Percentiles rank a stretch among this genome's conserved stretches.
Evolutionary conservation across 2,797 vertebrate species (phyloP).

Genomic region (Uromys caudimaculatus): DNA sequence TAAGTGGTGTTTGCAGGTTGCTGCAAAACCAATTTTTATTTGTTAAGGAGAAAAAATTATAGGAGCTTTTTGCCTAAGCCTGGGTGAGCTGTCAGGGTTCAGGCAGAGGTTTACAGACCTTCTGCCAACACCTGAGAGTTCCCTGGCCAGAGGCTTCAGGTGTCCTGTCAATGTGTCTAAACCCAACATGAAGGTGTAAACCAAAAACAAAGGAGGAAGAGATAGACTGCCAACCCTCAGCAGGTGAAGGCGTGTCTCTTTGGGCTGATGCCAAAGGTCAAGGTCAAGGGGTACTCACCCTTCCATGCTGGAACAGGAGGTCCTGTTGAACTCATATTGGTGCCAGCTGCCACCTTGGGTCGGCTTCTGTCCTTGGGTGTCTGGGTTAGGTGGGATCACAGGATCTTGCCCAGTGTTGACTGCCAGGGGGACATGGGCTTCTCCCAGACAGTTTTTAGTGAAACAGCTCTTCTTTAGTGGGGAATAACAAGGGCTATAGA

Average conservation of each 20-base stretch:
- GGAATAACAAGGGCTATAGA: too few species aligned
- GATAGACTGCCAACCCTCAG: too few species aligned
- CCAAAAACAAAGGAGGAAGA: neutral
- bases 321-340: neutral
- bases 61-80: neutral
- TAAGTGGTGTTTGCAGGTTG: neutral
- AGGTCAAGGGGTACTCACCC: neutral
- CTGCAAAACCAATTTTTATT: neutral
- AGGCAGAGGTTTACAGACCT: neutral
- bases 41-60: neutral
- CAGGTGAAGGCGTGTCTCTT: neutral
- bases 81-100: neutral
- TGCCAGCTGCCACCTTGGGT: neutral
- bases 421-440: too few species aligned
- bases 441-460: too few species aligned
- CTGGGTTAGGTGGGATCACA: fast-evolving
- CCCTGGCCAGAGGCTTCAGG: neutral
- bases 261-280: neutral
- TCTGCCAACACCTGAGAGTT: neutral
- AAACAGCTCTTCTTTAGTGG: too few species aligned
- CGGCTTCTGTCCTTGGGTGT: neutral
- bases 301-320: neutral
- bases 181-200: neutral
- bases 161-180: neutral
- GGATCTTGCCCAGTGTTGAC: too few species aligned